Evolutionary conservation across 2,797 vertebrate species (phyloP), one percentile per base, ranked within the genome.

Genomic region (Enteromius fasciolatus): DNA sequence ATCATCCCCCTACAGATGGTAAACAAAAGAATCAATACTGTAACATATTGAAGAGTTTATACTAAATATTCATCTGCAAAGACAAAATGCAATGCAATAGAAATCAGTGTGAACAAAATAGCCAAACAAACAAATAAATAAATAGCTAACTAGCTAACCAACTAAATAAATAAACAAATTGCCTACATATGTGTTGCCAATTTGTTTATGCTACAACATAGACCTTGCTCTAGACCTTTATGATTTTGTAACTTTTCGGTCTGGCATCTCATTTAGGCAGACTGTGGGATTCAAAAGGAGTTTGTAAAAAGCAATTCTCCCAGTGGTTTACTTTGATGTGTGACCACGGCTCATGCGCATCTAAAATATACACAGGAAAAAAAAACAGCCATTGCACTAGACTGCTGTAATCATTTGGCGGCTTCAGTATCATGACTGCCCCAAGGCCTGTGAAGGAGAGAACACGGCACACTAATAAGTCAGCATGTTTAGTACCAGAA

Each of bases 401-500:
- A 72, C 31, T 54, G 67, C 57, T 73, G 31, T 61, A 66, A 52
- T 76, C 33, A 76, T 50, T 36, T 14, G 7, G 61, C 33, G 25
- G 18, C 36, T 75, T 66, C 14, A 25, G 33, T 72, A 73, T 78
- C 80, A 69, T 18, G 57, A 85, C 36, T 48, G 80, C 68, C 70
- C 75, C 39, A 50, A 81, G 68, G 80, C 66, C 59, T 36, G 68
- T 39, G 80, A 69, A 85, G 59, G 74, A 66, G 73, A 76, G 78
- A 73, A 76, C 78, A 68, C 33, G 14, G 48, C 31, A 70, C 48
- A 64, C 57, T 73, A 83, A 84, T 81, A 76, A 83, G 52, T 81
- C 82, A 83, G 52, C 50, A 57, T 83, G 81, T 78, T 81, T 82
- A 82, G 57, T 77, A 83, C 36, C 70, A 83, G 61, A 68, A 75